Base-by-base conservation (phyloP, 2,888 invertebrate genomes). In the Tinea trinotella region DNA sequence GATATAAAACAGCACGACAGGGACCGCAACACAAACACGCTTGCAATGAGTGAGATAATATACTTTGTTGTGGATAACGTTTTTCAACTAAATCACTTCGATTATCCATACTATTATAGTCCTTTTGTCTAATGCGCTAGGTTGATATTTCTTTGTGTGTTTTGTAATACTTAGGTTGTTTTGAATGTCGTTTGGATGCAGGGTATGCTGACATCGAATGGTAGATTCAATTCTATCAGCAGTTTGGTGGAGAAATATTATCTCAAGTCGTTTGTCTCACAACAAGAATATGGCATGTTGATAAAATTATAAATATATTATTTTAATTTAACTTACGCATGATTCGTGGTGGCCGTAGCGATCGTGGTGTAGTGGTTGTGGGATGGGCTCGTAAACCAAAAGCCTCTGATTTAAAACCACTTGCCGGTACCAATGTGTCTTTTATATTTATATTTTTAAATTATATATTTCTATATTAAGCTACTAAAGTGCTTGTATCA, bases 11-110 rank as follows among this genome's bases (percentile, higher is more conserved):
- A 57, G 59, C 61, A 59, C 62, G 65, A 72, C 68, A 68, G 68
- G 65, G 71, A 72, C 66, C 67, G 67, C 69, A 73, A 71, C 67
- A 74, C 64, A 74, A 74, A 73, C 70, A 73, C 63, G 64, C 66
- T 65, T 64, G 64, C 67, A 64, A 61, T 63, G 61, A 64, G 63
- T 63, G 63, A 65, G 64, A 65, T 64, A 55, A 58, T 61, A 58
- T 57, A 59, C 59, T 59, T 57, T 58, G 59, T 61, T 60, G 40
- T 40, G 40, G 12, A 15, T 40, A 40, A 15, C n/a, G 13, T 3
- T 40, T 40, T 40, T 40, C 12, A 15, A 12, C 12, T 40, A 40
- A 40, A 40, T 40, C 15, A 4, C n/a, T 2, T 15, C 46, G 7
- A 1, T 2, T 1, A 1, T 15, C 7, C 18, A 19, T 12, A 12